Percentiles rank a stretch among this genome's conserved stretches.
phyloP scores from a whole-genome alignment of 2,888 invertebrate species.

The Lumbricus terrestris region DNA sequence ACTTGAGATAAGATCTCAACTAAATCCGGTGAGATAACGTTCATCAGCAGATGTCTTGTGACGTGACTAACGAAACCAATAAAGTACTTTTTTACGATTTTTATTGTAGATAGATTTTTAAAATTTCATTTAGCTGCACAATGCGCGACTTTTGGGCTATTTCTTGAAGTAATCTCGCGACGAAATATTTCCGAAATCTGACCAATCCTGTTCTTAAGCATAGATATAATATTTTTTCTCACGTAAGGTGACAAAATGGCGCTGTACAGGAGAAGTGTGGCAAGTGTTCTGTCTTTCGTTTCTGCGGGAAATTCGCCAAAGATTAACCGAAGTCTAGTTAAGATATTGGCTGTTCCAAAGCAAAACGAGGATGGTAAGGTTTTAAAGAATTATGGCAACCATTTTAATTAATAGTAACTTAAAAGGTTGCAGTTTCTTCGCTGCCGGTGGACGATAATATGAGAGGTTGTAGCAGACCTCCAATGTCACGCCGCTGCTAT shows the following conservation, averaged over 20 bases:
- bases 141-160: no score
- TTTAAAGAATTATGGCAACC: background rate
- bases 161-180: no score
- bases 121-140: no score
- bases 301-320: background rate
- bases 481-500: conserved; percentile 7
- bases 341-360: background rate
- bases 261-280: background rate
- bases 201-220: no score
- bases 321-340: background rate
- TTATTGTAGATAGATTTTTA: no score
- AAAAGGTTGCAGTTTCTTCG: background rate
- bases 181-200: no score
- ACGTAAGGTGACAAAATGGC: background rate
- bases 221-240: no score
- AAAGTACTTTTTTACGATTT: no score
- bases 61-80: no score
- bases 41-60: no score
- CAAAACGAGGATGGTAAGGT: background rate
- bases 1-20: no score
- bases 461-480: background rate
- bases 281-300: background rate
- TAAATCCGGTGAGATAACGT: no score
- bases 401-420: background rate
- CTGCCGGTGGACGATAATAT: conserved; percentile 6